A percentile compares a stretch with the other conserved stretches of the same genome.
These are phyloP conservation scores for Pollenia labialis DNA, from an alignment of 2,888 invertebrate species.

Conservation along the genomic window DNA sequence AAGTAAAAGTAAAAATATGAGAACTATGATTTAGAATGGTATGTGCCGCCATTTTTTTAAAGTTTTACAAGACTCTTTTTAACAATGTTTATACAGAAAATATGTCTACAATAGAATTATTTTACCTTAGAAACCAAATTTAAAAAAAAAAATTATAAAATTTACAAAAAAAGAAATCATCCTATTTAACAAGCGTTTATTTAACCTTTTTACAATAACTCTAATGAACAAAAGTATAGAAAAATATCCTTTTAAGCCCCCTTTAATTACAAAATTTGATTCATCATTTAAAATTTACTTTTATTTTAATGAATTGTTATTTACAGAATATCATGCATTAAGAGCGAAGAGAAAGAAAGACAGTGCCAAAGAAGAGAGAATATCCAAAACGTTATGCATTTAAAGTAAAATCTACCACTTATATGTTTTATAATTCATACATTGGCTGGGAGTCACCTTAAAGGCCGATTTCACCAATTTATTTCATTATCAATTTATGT, in stretches of 20 bases:
- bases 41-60: background rate
- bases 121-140: background rate
- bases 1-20: background rate
- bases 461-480: too few species aligned
- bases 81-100: constrained; percentile 27
- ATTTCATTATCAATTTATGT: too few species aligned
- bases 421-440: background rate
- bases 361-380: background rate
- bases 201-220: too few species aligned
- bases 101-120: constrained; percentile 12
- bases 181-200: too few species aligned
- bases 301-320: background rate
- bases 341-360: background rate
- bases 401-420: background rate
- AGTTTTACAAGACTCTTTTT: constrained; percentile 2
- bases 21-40: background rate
- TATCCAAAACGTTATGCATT: background rate
- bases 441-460: too few species aligned
- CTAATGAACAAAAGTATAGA: too few species aligned
- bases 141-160: too few species aligned
- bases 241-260: too few species aligned
- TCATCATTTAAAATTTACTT: background rate
- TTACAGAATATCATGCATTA: constrained; percentile 21
- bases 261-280: background rate
- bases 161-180: background rate